These are phyloP conservation scores for Akabosia matsudoensis DNA, from an alignment of 1,140 invertebrate genomes.

Conservation along the genomic window DNA sequence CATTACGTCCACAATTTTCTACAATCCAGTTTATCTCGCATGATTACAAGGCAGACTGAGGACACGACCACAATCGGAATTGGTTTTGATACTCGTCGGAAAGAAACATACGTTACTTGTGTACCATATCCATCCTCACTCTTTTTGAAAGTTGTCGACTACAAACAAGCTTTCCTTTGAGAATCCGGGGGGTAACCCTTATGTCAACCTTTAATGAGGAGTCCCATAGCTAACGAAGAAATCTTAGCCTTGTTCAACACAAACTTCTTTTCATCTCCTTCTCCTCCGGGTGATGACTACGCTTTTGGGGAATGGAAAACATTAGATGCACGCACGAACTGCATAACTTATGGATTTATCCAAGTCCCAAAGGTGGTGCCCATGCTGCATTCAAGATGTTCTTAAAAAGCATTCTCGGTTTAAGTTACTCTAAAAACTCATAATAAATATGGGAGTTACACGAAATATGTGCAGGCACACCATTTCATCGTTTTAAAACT, in stretches of 20 bases:
- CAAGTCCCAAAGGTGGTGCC: too few relatives aligned
- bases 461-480: too few relatives aligned
- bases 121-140: neutral
- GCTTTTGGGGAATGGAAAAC: too few relatives aligned
- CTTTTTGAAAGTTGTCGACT: neutral
- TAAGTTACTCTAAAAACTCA: neutral
- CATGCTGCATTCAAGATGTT: too few relatives aligned
- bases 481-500: neutral
- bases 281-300: neutral
- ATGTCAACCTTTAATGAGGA: conserved; percentile 16
- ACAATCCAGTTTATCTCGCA: too few relatives aligned
- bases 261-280: neutral
- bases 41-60: too few relatives aligned
- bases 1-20: too few relatives aligned
- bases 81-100: too few relatives aligned
- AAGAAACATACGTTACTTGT: neutral
- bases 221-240: conserved; percentile 14
- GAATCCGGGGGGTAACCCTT: conserved; percentile 9
- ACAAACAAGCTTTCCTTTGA: neutral
- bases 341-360: too few relatives aligned
- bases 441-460: neutral
- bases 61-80: too few relatives aligned
- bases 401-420: too few relatives aligned
- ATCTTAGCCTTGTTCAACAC: neutral
- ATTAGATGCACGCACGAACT: too few relatives aligned